Conservation (phyloP, 2,797 vertebrate species). For the Malurus leucopterus region DNA sequence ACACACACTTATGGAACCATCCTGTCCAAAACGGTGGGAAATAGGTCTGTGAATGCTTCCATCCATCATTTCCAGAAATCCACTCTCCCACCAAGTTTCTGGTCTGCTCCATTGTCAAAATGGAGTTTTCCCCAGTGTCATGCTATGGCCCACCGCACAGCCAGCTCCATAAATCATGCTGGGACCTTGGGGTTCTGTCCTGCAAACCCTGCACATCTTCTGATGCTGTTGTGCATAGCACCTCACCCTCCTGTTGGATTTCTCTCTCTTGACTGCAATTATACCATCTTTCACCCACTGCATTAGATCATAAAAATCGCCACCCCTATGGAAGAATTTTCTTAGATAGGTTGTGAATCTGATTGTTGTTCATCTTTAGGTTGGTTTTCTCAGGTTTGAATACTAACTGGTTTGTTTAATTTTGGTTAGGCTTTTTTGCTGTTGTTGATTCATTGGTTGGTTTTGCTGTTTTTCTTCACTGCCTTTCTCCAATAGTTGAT, state of each 20-base stretch:
- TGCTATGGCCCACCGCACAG: constrained; percentile 45
- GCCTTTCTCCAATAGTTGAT: constrained; percentile 46
- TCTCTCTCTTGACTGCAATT: constrained; percentile 37
- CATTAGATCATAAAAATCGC: constrained; percentile 40
- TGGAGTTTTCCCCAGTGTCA: constrained; percentile 28
- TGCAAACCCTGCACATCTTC: constrained; percentile 39
- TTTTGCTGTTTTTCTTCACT: constrained; percentile 61
- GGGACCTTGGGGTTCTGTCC: constrained; percentile 34
- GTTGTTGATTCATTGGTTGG: background rate
- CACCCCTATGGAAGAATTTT: background rate
- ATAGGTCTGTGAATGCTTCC: constrained; percentile 14
- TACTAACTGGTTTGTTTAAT: background rate
- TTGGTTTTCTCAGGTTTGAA: constrained; percentile 47
- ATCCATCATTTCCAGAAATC: constrained; percentile 45
- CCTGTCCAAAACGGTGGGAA: constrained; percentile 11
- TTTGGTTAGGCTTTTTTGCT: background rate
- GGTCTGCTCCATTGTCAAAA: constrained; percentile 40
- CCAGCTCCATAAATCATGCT: constrained; percentile 29
- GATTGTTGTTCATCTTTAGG: constrained; percentile 26
- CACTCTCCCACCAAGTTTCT: constrained; percentile 52
- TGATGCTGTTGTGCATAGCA: constrained; percentile 25
- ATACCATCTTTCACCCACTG: constrained; percentile 16
- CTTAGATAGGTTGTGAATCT: constrained; percentile 13
- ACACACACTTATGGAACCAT: background rate
- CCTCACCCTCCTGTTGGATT: constrained; percentile 48